These are phyloP conservation scores for Montipora efflorescens DNA, from an alignment of 64 coral and sea anemone species.

Conservation along the genomic window DNA sequence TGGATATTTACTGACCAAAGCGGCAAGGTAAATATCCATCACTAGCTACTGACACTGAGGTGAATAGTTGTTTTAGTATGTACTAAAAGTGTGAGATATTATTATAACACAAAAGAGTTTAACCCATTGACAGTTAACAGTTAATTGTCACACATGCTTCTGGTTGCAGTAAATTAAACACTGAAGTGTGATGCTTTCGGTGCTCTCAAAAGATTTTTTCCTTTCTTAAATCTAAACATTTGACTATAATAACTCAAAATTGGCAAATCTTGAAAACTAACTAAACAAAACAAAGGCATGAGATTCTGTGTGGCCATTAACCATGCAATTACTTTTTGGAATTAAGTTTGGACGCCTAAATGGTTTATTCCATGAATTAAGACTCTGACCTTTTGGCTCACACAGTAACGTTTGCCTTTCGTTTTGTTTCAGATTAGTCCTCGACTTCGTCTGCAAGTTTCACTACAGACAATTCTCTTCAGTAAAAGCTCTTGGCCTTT, in stretches of 20 bases:
- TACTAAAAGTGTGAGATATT: too few species aligned
- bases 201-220: neutral
- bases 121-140: neutral
- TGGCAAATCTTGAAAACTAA: neutral
- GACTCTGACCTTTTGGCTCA: conserved; percentile 3
- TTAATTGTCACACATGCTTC: conserved; percentile 60
- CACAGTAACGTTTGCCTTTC: conserved; percentile 96
- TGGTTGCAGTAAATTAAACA: neutral
- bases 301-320: conserved; percentile 70
- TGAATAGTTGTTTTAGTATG: too few species aligned
- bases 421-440: conserved; percentile 96
- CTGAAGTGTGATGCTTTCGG: neutral
- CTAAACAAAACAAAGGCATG: neutral
- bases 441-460: conserved; percentile 59
- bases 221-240: neutral
- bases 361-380: conserved; percentile 52
- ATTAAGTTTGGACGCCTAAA: neutral
- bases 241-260: neutral
- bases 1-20: too few species aligned
- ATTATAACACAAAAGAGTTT: too few species aligned
- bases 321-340: conserved; percentile 41
- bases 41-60: too few species aligned
- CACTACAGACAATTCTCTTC: conserved; percentile 64
- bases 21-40: too few species aligned
- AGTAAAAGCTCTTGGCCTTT: conserved; percentile 75